These are phyloP conservation scores for Rhopalosiphum padi DNA, from an alignment of 1,140 invertebrate species.

Conservation along the genomic window DNA sequence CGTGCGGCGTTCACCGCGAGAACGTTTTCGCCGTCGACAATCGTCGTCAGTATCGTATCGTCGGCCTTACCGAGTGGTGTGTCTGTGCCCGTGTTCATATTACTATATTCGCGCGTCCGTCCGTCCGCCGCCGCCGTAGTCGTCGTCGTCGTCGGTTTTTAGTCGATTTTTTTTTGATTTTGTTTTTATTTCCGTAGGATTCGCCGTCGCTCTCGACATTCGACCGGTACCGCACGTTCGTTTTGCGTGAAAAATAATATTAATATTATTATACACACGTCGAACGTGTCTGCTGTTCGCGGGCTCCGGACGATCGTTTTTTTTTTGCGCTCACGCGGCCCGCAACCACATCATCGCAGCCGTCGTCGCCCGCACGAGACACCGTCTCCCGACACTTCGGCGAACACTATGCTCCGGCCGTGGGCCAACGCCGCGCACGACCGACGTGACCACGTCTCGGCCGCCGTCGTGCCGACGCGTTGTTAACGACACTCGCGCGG, in stretches of 20 bases:
- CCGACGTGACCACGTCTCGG: background rate
- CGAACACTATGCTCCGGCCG: background rate
- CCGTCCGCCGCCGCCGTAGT: background rate
- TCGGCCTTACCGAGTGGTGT: background rate
- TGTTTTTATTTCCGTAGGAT: background rate
- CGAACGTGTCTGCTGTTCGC: background rate
- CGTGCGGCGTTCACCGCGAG: background rate
- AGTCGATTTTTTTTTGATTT: background rate
- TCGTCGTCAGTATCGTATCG: slow-evolving; percentile 46
- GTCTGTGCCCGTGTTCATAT: background rate
- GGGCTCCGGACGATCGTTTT: background rate
- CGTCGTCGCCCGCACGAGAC: background rate
- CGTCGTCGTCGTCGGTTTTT: background rate
- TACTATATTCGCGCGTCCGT: background rate
- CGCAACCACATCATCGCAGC: background rate
- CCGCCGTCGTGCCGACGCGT: background rate
- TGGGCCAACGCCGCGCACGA: slow-evolving; percentile 1
- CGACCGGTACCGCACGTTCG: too few relatives aligned
- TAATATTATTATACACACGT: too few relatives aligned
- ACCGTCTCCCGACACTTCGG: background rate
- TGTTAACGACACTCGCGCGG: background rate
- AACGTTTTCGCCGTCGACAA: background rate
- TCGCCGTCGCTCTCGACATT: background rate
- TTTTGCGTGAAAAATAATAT: too few relatives aligned
- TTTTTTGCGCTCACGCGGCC: background rate